Conservation (phyloP, 1,140 invertebrate genomes). For the Apis dorsata region DNA sequence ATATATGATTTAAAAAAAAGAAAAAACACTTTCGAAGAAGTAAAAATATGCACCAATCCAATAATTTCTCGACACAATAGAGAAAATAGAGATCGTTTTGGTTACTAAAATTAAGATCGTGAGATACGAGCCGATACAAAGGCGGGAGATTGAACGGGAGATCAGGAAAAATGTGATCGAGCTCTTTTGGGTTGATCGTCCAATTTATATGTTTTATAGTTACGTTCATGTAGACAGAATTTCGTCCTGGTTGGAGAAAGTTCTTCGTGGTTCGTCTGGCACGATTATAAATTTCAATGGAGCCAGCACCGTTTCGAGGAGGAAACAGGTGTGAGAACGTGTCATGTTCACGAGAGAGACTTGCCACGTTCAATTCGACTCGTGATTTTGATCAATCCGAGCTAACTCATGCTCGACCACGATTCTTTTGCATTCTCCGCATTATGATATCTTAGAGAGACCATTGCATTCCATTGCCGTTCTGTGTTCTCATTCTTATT, state of each 20-base stretch:
- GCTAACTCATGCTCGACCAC: neutral
- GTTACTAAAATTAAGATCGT: neutral
- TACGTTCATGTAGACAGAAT: neutral
- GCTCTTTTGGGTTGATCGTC: neutral
- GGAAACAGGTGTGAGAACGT: constrained; percentile 1
- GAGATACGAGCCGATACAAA: neutral
- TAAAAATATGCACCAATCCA: no score
- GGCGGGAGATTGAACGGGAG: neutral
- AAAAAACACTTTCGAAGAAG: no score
- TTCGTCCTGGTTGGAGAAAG: constrained; percentile 43
- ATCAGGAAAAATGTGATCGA: neutral
- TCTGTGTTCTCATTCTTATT: neutral
- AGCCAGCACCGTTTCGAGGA: constrained; percentile 6
- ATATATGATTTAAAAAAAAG: no score
- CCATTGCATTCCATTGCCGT: neutral
- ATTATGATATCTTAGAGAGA: neutral
- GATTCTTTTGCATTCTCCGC: neutral
- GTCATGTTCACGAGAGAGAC: neutral
- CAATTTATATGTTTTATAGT: neutral
- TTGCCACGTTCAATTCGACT: neutral
- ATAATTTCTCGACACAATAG: no score
- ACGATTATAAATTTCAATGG: constrained; percentile 44
- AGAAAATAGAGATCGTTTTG: no score
- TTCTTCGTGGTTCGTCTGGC: constrained; percentile 31
- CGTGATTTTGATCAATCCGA: neutral